phyloP scores from a whole-genome alignment of 1,140 invertebrate genomes.

The Calycopis cecrops region DNA sequence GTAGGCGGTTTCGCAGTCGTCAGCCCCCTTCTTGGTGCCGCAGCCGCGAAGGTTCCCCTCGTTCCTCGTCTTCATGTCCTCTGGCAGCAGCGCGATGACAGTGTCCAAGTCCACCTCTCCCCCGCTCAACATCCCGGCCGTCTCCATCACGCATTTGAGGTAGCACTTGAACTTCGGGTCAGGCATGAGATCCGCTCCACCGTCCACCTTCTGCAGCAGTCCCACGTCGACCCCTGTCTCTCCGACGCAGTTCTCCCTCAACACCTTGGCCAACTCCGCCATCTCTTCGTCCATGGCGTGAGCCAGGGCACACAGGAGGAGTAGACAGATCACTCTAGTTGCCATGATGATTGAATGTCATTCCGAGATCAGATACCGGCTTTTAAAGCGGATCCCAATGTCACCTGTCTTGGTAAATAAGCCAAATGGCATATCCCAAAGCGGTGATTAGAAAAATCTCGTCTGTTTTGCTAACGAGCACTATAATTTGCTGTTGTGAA shows the following conservation, averaged over 20 bases:
- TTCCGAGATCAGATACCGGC: not conserved
- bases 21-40: constrained; percentile 46
- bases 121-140: constrained; percentile 54
- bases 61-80: constrained; percentile 38
- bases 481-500: constrained; percentile 34
- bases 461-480: constrained; percentile 23
- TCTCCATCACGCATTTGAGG: constrained; percentile 65
- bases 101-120: constrained; percentile 56
- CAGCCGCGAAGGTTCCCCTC: constrained; percentile 38
- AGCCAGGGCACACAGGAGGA: constrained; percentile 16
- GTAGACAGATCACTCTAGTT: constrained; percentile 13
- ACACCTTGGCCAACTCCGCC: constrained; percentile 53
- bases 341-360: constrained; percentile 21
- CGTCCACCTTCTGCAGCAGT: constrained; percentile 46
- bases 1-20: constrained; percentile 61
- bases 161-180: constrained; percentile 58
- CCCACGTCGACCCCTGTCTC: constrained; percentile 46
- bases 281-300: constrained; percentile 48
- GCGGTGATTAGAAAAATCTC: constrained; percentile 34
- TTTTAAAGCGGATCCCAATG: constrained; percentile 38
- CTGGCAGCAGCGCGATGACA: constrained; percentile 48
- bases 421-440: constrained; percentile 33
- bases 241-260: constrained; percentile 49
- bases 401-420: constrained; percentile 21
- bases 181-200: constrained; percentile 39